Conservation (phyloP, 64 coral and sea anemone genomes). For the Acropora tenuis region DNA sequence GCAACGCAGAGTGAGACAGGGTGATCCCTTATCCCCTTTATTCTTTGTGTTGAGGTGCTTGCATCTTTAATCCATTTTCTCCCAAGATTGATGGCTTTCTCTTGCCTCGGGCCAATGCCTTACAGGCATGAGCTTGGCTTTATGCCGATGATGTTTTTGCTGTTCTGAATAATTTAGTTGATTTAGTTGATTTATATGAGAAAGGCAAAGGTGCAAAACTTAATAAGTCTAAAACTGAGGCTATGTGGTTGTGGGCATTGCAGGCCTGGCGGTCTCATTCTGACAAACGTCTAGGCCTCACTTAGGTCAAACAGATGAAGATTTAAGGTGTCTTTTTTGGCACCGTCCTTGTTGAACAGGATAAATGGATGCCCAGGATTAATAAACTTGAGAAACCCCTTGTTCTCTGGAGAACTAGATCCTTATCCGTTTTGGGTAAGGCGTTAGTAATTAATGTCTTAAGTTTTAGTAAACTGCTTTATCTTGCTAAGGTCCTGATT, state of each 20-base stretch:
- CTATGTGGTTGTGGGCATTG: constrained; percentile 5
- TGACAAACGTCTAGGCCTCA: not conserved
- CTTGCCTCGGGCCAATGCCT: not conserved
- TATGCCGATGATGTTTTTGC: not conserved
- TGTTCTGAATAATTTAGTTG: not conserved
- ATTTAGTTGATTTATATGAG: not conserved
- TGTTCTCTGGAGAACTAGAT: constrained; percentile 13
- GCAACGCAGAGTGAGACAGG: no score
- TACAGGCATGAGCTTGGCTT: not conserved
- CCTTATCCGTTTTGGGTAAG: not conserved
- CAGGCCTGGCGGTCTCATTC: not conserved
- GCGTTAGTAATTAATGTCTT: not conserved
- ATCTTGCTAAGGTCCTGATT: not conserved
- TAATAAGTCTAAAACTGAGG: not conserved
- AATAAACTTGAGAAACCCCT: not conserved
- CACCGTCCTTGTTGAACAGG: not conserved
- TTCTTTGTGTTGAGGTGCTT: not conserved
- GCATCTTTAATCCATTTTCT: not conserved
- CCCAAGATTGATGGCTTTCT: not conserved
- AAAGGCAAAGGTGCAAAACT: not conserved
- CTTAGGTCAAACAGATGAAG: not conserved
- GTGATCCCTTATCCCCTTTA: no score
- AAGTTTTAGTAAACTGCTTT: not conserved
- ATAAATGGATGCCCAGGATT: not conserved
- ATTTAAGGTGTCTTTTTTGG: not conserved